Base-by-base conservation (phyloP, 2,888 invertebrate species). In the Mimas tiliae region DNA sequence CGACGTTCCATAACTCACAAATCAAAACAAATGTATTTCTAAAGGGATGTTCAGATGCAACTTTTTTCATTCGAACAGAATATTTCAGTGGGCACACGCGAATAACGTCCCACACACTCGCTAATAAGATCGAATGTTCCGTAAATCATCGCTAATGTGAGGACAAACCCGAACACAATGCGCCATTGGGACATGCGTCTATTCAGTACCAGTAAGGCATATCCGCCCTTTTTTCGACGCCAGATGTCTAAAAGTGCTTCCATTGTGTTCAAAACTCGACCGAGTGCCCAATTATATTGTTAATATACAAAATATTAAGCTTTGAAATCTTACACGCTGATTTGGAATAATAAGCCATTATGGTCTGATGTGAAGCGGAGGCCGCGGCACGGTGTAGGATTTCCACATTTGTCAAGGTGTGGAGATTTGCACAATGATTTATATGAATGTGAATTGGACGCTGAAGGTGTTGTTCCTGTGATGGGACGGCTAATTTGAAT, bases 221-320 rank as follows among this genome's bases (percentile, higher is more conserved):
- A 92, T 93, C 93, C 93, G 93, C 91, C 91, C 91, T 91, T 92
- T 92, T 90, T 92, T 89, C 83, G 75, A 82, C 81, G 86, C 87
- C 93, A 93, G 92, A 92, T 93, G 93, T 90, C 84, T 86, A 81
- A 80, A 83, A 85, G 84, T 76, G 76, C 79, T 70, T 69, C 77
- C 81, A 85, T 90, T 90, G 88, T 90, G 77, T 68, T 69, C 75
- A 74, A 70, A 77, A 76, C 82, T 84, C 87, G 86, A 84, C 82
- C 83, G 89, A 88, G 84, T 92, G 87, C 91, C 92, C 93, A 93
- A 93, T 93, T 93, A 93, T 93, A 91, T 92, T 93, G 93, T 93
- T 93, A 93, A 93, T 93, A 91, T 91, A 84, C 82, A 90, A 90
- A 93, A 92, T 91, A 91, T 90, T 86, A 87, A 85, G 84, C 87